Evolutionary conservation across 2,888 invertebrate species (phyloP).

Genomic region (Smittia sp.): DNA sequence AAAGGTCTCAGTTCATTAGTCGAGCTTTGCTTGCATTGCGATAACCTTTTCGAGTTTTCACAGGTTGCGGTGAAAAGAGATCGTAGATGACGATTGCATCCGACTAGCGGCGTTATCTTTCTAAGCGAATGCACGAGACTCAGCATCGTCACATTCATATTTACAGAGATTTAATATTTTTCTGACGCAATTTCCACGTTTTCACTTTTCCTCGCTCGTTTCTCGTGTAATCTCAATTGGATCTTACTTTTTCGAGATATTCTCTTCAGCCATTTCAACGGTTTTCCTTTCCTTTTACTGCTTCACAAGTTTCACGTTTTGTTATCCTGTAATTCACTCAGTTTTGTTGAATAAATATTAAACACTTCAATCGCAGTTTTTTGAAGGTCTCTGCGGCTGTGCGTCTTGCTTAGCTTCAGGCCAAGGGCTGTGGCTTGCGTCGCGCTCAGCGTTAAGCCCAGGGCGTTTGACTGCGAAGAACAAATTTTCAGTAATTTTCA

Average conservation of each 20-base stretch:
- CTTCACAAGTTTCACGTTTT: not conserved
- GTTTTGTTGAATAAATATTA: not conserved
- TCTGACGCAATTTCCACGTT: conserved; percentile 33
- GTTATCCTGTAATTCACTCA: not conserved
- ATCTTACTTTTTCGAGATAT: conserved; percentile 36
- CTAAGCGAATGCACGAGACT: conserved; percentile 6
- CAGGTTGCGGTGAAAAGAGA: not conserved
- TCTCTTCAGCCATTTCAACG: conserved; percentile 32
- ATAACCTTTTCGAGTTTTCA: conserved; percentile 29
- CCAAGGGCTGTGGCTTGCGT: too few species aligned
- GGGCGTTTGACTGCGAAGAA: too few species aligned
- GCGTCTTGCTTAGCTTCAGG: too few species aligned
- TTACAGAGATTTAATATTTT: not conserved
- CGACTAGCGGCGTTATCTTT: too few species aligned
- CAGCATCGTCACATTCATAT: not conserved
- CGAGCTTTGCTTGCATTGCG: not conserved
- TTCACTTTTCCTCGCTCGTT: not conserved
- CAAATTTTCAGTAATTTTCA: too few species aligned
- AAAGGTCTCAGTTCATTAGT: conserved; percentile 27
- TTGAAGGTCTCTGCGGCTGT: too few species aligned
- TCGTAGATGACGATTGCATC: not conserved
- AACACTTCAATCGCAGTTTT: too few species aligned
- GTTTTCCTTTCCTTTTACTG: not conserved
- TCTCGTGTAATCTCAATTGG: not conserved
- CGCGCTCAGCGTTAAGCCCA: too few species aligned